phyloP scores from a whole-genome alignment of 2,888 invertebrate genomes.

The Lithophane socia region DNA sequence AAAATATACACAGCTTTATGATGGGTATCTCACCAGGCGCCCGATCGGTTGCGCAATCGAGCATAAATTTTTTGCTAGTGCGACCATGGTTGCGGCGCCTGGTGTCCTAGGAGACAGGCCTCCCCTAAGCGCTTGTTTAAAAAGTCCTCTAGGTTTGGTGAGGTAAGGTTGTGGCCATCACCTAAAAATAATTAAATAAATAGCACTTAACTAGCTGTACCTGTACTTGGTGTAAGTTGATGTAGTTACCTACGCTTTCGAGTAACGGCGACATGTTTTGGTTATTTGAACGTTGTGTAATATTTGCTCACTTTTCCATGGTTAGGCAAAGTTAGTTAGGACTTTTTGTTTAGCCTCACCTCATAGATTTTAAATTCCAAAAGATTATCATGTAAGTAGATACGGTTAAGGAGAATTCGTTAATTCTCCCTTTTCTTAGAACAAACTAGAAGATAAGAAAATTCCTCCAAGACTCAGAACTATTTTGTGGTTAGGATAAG shows the following conservation, averaged over 20 bases:
- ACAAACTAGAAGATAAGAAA: slow-evolving; percentile 43
- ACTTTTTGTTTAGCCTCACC: slow-evolving; percentile 34
- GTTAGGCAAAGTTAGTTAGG: slow-evolving; percentile 43
- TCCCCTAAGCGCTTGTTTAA: not conserved
- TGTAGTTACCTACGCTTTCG: slow-evolving; percentile 38
- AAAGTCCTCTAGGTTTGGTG: not conserved
- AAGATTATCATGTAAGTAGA: slow-evolving; percentile 24
- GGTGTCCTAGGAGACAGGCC: too few species aligned
- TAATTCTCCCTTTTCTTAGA: slow-evolving; percentile 3
- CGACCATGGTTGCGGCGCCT: too few species aligned
- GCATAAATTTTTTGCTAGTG: too few species aligned
- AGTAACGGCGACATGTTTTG: slow-evolving; percentile 37
- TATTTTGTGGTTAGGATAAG: not conserved
- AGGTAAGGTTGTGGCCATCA: not conserved
- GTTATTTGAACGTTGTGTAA: slow-evolving; percentile 50
- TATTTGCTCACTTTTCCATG: slow-evolving; percentile 55
- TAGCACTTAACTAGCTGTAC: not conserved
- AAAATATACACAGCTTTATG: too few species aligned
- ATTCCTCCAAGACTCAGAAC: slow-evolving; percentile 16
- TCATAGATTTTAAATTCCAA: slow-evolving; percentile 33
- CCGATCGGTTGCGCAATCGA: too few species aligned
- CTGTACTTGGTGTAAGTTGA: not conserved
- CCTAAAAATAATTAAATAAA: not conserved
- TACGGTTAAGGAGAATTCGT: slow-evolving; percentile 16
- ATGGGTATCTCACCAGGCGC: too few species aligned